Evolutionary conservation across 2,797 vertebrate genomes (phyloP).

Genomic region (Pangasius sanitwongsei): DNA sequence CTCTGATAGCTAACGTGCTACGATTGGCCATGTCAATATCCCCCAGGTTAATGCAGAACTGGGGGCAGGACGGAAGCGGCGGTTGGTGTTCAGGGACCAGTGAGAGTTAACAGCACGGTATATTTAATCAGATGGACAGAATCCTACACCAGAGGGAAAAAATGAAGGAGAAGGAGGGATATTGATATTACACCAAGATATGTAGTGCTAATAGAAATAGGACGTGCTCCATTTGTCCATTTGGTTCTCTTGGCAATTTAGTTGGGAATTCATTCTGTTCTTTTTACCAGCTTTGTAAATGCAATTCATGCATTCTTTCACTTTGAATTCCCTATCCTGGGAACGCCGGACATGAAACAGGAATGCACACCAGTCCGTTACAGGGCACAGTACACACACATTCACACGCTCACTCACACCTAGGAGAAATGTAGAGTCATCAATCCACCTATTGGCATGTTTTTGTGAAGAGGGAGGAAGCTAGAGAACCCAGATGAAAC

Average conservation of each 20-base stretch:
- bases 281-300: too few species aligned
- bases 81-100: neutral
- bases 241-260: neutral
- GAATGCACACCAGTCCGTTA: neutral
- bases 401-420: neutral
- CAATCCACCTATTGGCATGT: neutral
- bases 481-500: neutral
- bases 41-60: neutral
- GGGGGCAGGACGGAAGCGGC: neutral
- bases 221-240: neutral
- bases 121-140: neutral
- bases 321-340: neutral
- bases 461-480: neutral
- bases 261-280: neutral
- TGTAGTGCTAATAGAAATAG: neutral
- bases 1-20: neutral
- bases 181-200: neutral
- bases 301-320: too few species aligned
- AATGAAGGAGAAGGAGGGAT: neutral
- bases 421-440: neutral
- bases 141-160: neutral
- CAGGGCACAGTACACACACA: neutral
- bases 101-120: neutral
- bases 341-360: neutral
- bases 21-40: neutral